Base-by-base conservation (phyloP, 2,888 invertebrate genomes). In the Polydrusus tereticollis region DNA sequence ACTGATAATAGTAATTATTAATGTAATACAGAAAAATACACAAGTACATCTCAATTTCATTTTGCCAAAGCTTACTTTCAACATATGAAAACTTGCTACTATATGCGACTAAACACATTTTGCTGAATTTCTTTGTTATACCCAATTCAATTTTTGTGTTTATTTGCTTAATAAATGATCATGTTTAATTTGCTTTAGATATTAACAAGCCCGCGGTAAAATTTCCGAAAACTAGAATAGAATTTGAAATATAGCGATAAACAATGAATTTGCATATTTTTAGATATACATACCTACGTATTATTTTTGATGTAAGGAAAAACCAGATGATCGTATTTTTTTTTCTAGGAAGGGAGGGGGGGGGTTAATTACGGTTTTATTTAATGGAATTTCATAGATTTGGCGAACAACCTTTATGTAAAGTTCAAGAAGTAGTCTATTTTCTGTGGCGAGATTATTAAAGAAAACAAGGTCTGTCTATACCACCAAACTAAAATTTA, bases 131-230 rank as follows among this genome's bases (percentile, higher is more conserved):
- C 23, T 33, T 16, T 16, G 5, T 29, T 29, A n/a, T n/a, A n/a
- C n/a, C n/a, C n/a, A 55, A 26, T 55, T 29, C n/a, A 23, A 3
- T 23, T 26, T 23, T 43, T 59, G 23, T 60, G 14, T 60, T 60
- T 60, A 60, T 60, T 60, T 60, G 26, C 5, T 12, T 14, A 26
- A 45, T 2, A 43, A 21, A 45, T 60, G 43, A 60, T 16, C 21
- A 43, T 16, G 1, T 8, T 10, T 16, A 8, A 14, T 43, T 60
- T 60, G 45, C 60, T 29, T 16, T 43, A 16, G 14, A n/a, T 16
- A 60, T 60, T 60, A 60, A 58, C 58, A 41, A 16, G 3, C 10
- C 14, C 14, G 1, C 1, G 2, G 5, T 6, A 43, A 60, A 60
- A 43, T 43, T 43, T n/a, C 43, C 43, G 2, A 43, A 43, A 1